Percentiles rank a stretch among this genome's conserved stretches.
These are phyloP conservation scores for Sigmodon hispidus DNA, from an alignment of 2,113 vertebrate genomes.

Conservation along the genomic window DNA sequence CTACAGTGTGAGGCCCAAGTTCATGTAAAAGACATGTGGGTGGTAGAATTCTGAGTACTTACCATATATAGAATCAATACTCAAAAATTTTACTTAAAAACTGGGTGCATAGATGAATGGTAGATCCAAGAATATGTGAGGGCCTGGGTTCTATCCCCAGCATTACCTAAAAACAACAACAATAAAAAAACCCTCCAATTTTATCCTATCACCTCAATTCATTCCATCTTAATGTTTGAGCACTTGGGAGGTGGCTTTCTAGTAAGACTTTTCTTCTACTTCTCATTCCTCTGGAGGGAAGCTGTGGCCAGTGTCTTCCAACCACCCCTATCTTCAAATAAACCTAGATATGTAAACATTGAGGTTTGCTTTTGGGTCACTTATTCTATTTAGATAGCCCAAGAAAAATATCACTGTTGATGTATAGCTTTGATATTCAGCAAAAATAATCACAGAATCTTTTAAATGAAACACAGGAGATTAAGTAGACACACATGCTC, in stretches of 20 bases:
- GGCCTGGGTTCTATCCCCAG: not conserved
- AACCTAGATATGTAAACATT: not conserved
- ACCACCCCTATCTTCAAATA: not conserved
- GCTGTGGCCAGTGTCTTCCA: not conserved
- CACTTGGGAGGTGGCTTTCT: constrained; percentile 84
- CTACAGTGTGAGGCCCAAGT: not conserved
- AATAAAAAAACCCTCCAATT: not conserved
- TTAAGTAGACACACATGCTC: not conserved
- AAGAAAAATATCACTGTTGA: not conserved
- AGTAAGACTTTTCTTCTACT: constrained; percentile 82
- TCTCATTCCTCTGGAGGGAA: not conserved
- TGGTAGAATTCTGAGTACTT: not conserved
- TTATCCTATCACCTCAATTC: not conserved
- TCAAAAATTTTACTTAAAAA: not conserved
- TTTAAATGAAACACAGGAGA: not conserved
- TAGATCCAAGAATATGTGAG: not conserved
- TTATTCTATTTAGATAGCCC: not conserved
- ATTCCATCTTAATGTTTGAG: not conserved
- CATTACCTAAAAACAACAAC: not conserved
- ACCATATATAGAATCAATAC: not conserved
- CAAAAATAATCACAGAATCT: not conserved
- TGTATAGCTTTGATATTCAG: not conserved
- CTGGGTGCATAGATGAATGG: not conserved
- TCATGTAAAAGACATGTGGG: not conserved
- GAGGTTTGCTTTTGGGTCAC: not conserved